These are phyloP conservation scores for Drosophila conformis DNA, from an alignment of 2,888 invertebrate species.

Conservation along the genomic window DNA sequence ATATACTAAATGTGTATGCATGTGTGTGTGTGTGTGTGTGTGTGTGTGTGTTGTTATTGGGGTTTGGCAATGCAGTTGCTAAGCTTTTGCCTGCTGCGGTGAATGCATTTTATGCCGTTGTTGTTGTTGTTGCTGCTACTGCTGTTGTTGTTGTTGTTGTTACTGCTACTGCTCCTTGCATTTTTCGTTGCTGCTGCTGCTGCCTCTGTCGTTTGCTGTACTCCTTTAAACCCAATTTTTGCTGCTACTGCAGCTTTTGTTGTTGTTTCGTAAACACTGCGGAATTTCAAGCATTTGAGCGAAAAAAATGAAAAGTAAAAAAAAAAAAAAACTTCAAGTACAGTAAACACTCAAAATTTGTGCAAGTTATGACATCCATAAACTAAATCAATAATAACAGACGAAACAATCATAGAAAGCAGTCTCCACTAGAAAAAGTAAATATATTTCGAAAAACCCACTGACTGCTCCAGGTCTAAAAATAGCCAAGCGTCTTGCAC, in stretches of 20 bases:
- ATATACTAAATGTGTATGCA: not conserved
- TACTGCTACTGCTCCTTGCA: conserved; percentile 53
- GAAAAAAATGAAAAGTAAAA: conserved; percentile 8
- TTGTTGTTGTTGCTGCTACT: conserved; percentile 9
- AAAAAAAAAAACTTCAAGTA: conserved; percentile 42
- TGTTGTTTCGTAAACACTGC: conserved; percentile 38
- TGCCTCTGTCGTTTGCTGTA: conserved; percentile 42
- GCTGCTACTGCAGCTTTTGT: conserved; percentile 24
- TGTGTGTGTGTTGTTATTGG: conserved; percentile 54
- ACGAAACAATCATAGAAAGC: conserved; percentile 25
- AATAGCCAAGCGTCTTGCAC: conserved; percentile 63
- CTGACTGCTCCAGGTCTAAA: conserved; percentile 69
- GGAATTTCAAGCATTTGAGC: conserved; percentile 65
- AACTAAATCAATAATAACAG: conserved; percentile 59
- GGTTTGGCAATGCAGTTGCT: conserved; percentile 76
- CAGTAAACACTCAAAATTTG: conserved; percentile 58
- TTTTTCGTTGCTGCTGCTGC: conserved; percentile 43
- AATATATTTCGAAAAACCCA: conserved; percentile 48
- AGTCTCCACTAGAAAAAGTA: conserved; percentile 10
- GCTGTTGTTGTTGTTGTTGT: conserved; percentile 32
- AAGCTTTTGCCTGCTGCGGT: conserved; percentile 61
- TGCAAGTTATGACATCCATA: conserved; percentile 44
- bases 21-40: conserved; percentile 34
- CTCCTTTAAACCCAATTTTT: conserved; percentile 48
- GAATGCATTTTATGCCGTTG: conserved; percentile 68